Base-by-base conservation (phyloP, 2,113 vertebrate species). In the Nerophis lumbriciformis region DNA sequence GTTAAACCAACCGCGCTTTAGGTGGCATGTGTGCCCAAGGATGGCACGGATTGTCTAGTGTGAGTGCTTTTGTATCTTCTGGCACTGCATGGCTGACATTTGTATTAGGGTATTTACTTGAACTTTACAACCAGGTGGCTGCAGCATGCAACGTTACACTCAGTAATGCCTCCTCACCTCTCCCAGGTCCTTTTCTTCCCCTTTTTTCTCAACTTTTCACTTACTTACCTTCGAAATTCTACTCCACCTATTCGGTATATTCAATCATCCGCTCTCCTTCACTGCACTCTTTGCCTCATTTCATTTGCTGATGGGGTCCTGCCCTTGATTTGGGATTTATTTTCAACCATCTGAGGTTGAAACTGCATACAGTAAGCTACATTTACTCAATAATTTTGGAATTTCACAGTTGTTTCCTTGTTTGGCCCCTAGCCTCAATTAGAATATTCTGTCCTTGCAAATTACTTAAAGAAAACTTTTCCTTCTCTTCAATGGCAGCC, bases 91-190 rank as follows among this genome's bases (percentile, higher is more conserved):
- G 66, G 73, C 57, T 53, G 63, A 61, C 62, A 71, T 67, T 80
- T 73, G 51, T 77, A 54, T 69, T 11, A 21, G 39, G 39, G 42
- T 68, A 65, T 77, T 83, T 79, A 72, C 71, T 75, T 74, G 38
- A 82, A 83, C 75, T 73, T 69, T 63, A 45, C 58, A 67, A 78
- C 76, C 73, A 71, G 48, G 52, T 61, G 59, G 65, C 69, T 65
- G 69, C 64, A 56, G 58, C 58, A 68, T 72, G 56, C 63, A 66
- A 44, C 19, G 55, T 57, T 57, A 11, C 55, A 44, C 38, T 11
- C 38, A 6, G 42, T 35, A 53, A 53, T 37, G 8, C 8, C 9
- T 21, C 16, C 19, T 44, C 51, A 36, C 28, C 28, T 53, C 35
- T 53, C 13, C 13, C 52, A 36, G 35, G 12, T 53, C 13, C 21